Evolutionary conservation across 2,113 vertebrate genomes (phyloP), one percentile per base, ranked within the genome.

Genomic region (Gobiocypris rarus): DNA sequence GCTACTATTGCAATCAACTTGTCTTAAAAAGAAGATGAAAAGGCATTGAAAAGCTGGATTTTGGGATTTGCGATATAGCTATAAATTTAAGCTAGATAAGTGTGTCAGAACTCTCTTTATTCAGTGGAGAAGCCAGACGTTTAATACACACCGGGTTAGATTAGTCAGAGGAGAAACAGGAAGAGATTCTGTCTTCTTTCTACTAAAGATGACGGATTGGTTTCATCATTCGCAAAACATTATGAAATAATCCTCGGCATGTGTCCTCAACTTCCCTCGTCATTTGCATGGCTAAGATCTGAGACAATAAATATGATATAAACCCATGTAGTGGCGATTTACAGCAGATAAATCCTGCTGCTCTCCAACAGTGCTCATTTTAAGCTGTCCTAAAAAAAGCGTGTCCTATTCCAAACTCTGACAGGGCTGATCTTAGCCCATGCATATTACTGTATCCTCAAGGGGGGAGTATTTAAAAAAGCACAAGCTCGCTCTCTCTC

Each of bases 221-320:
- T 84, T 85, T 88, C 79, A 88, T 88, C 84, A 75, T 85, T 71
- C 28, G 17, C 71, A 73, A 61, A 38, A 78, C n/a, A 61, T 84
- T 22, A 28, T 56, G 65, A 82, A 81, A 85, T 89, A 86, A 89
- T 90, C 87, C 86, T 50, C 28, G 6, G 54, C 82, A 78, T 75
- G 85, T 87, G 86, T 88, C 78, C 88, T 82, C 86, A 88, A 77
- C 73, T 84, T 80, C 50, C 85, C 71, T 84, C 83, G 75, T 88
- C 81, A 84, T 87, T 87, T 85, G 82, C 89, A 86, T 86, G 83
- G 86, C 85, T 82, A 86, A 86, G 17, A 67, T 56, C 78, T 58
- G 85, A 82, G 63, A 88, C 85, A 87, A 87, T 85, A 75, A 34
- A 61, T 26, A 76, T 87, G 67, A 87, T 78, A 71, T 89, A 87